These are phyloP conservation scores for Falco naumanni DNA, from an alignment of 2,797 vertebrate species.

Conservation along the genomic window DNA sequence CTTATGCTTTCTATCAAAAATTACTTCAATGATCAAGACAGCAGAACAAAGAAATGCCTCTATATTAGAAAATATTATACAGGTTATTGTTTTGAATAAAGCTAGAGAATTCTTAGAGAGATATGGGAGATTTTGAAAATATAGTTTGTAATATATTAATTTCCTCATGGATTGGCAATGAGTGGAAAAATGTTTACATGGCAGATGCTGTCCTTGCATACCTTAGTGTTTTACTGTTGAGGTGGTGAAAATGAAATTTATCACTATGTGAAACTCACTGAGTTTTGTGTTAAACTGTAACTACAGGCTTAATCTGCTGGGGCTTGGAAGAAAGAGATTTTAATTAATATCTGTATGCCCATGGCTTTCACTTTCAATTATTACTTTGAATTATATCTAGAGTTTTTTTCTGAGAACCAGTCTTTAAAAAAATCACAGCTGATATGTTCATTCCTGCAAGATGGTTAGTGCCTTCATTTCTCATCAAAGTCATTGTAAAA, in stretches of 20 bases:
- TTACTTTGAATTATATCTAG: not conserved
- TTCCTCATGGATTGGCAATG: not conserved
- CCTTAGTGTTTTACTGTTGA: not conserved
- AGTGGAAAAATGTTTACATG: not conserved
- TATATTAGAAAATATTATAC: not conserved
- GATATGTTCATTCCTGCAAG: not conserved
- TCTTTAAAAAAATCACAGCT: not conserved
- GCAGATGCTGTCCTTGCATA: not conserved
- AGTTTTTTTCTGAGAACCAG: not conserved
- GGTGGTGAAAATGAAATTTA: not conserved
- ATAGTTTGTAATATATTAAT: not conserved
- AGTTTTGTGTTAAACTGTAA: not conserved
- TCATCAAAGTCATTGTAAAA: conserved; percentile 44
- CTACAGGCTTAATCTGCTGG: not conserved
- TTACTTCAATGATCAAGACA: not conserved
- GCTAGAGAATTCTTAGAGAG: not conserved
- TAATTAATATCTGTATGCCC: conserved; percentile 34
- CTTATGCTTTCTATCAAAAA: not conserved
- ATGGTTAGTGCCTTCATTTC: conserved; percentile 23
- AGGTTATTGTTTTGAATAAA: not conserved
- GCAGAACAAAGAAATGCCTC: not conserved
- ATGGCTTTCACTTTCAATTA: conserved; percentile 22
- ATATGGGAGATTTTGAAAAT: not conserved
- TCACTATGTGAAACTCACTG: not conserved
- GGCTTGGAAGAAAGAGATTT: not conserved